Evolutionary conservation across 2,888 invertebrate species (phyloP).

Genomic region (Lasioglossum pauxillum): DNA sequence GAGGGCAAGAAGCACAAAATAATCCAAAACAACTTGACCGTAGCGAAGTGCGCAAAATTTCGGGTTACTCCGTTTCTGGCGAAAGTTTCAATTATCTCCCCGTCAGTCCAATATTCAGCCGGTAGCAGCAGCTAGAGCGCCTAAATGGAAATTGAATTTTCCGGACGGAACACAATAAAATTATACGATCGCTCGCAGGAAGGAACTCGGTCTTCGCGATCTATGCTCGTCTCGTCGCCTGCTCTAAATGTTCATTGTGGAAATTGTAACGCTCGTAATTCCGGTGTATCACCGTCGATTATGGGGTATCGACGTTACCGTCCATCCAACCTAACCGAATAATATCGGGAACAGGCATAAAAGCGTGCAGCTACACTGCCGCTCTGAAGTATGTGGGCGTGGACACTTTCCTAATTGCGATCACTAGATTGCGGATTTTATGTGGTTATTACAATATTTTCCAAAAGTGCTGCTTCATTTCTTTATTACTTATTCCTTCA

Average conservation of each 20-base stretch:
- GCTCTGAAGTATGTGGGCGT: too few species aligned
- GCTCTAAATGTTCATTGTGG: not conserved
- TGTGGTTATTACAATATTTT: too few species aligned
- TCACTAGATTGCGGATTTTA: too few species aligned
- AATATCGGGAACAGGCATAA: not conserved
- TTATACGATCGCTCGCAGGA: constrained; percentile 16
- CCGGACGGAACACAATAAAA: constrained; percentile 26
- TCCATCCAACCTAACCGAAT: not conserved
- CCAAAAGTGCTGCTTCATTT: too few species aligned
- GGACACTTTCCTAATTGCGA: too few species aligned
- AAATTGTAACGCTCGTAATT: constrained; percentile 25
- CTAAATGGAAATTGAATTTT: constrained; percentile 20
- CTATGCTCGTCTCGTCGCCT: not conserved
- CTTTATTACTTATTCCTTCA: too few species aligned
- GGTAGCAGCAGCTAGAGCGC: not conserved
- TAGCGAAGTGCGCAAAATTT: not conserved
- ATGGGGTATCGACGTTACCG: not conserved
- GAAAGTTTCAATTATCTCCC: constrained; percentile 16
- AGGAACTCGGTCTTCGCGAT: constrained; percentile 3
- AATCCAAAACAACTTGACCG: not conserved
- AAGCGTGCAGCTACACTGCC: too few species aligned
- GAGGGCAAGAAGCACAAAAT: not conserved
- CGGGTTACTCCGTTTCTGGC: not conserved
- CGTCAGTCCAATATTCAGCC: constrained; percentile 18
- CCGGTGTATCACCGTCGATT: not conserved